phyloP scores from a whole-genome alignment of 2,113 vertebrate species.

The Sebastes fasciatus region DNA sequence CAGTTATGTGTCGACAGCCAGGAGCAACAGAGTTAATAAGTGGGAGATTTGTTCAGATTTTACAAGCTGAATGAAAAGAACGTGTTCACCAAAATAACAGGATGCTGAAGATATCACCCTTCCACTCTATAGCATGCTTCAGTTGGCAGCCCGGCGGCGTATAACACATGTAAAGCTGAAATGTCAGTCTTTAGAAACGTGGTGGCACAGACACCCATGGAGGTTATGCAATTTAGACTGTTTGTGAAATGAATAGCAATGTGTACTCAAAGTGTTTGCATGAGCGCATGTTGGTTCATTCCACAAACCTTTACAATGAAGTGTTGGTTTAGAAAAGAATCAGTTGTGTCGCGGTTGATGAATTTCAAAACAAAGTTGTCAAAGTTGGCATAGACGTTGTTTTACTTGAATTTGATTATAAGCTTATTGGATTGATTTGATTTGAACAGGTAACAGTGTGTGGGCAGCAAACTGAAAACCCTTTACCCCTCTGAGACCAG shows the following conservation, averaged over 20 bases:
- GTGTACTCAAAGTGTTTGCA: background rate
- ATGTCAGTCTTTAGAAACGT: background rate
- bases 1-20: slow-evolving; percentile 37
- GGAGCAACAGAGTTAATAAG: slow-evolving; percentile 25
- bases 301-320: background rate
- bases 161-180: slow-evolving; percentile 11
- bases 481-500: background rate
- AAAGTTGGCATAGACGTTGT: background rate
- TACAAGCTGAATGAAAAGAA: slow-evolving; percentile 37
- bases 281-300: background rate
- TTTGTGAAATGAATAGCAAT: slow-evolving; percentile 3
- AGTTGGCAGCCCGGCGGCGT: background rate
- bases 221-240: slow-evolving; percentile 6
- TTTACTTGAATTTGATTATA: background rate
- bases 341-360: background rate
- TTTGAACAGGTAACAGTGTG: background rate
- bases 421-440: background rate
- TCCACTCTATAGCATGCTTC: background rate
- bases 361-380: background rate
- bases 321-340: background rate
- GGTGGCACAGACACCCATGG: background rate
- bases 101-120: background rate
- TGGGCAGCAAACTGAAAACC: background rate
- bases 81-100: background rate
- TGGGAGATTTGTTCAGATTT: slow-evolving; percentile 37